Evolutionary conservation across 2,888 invertebrate species (phyloP).

Genomic region (Dorcus hopei): DNA sequence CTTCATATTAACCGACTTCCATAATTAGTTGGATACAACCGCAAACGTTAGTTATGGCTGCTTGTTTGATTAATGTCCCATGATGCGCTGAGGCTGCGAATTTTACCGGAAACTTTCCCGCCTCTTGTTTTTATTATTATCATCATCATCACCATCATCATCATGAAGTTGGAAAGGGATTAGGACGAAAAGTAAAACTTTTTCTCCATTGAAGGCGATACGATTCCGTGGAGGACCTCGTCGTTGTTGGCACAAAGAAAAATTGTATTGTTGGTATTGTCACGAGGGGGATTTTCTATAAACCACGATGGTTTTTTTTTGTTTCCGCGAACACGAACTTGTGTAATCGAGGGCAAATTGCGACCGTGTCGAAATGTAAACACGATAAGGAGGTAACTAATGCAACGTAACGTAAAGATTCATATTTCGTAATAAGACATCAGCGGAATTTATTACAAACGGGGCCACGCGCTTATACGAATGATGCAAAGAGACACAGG

Average conservation of each 20-base stretch:
- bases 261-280: constrained; percentile 12
- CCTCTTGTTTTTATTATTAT: neutral
- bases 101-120: neutral
- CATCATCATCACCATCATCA: neutral
- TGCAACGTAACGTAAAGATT: too few species aligned
- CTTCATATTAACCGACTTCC: constrained; percentile 2
- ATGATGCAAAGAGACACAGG: too few species aligned
- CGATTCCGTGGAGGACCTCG: constrained; percentile 1
- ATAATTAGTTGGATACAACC: constrained; percentile 1
- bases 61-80: constrained; percentile 6
- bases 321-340: too few species aligned
- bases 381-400: too few species aligned
- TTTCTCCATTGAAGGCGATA: constrained; percentile 10
- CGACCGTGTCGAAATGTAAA: too few species aligned
- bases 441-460: too few species aligned
- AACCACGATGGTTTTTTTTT: too few species aligned
- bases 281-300: too few species aligned
- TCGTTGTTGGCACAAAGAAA: constrained; percentile 7
- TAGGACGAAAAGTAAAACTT: constrained; percentile 7
- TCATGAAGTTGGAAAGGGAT: neutral
- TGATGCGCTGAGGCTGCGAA: neutral
- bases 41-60: neutral
- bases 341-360: too few species aligned
- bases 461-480: too few species aligned
- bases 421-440: too few species aligned